These are phyloP conservation scores for Aphaenogaster rudis DNA, from an alignment of 1,140 invertebrate species.

Conservation along the genomic window DNA sequence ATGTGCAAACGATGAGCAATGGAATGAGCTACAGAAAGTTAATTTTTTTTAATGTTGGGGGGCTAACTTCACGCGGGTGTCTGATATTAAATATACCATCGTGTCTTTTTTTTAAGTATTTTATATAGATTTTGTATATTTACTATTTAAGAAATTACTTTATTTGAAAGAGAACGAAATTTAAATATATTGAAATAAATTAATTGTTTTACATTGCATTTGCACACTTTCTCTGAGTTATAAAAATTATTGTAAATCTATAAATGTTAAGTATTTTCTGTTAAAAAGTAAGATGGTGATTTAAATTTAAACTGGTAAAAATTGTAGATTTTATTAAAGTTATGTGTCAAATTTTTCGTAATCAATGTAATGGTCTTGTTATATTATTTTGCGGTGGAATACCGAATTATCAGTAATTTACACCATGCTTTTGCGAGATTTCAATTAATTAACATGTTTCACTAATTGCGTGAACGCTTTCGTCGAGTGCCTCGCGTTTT, in stretches of 20 bases:
- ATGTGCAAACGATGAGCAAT: no score
- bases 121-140: background rate
- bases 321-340: slow-evolving; percentile 24
- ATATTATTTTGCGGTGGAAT: background rate
- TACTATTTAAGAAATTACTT: slow-evolving; percentile 3
- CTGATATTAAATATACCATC: background rate
- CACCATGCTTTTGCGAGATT: background rate
- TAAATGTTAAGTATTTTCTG: background rate
- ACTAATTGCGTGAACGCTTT: slow-evolving; percentile 17
- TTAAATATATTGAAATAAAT: background rate
- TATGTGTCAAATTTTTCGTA: background rate
- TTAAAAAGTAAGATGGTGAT: background rate
- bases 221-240: background rate
- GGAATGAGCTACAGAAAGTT: no score
- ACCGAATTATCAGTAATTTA: slow-evolving; percentile 18
- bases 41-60: no score
- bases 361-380: background rate
- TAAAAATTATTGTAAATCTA: background rate
- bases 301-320: background rate
- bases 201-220: slow-evolving; percentile 2
- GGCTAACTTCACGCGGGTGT: background rate
- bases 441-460: slow-evolving; percentile 42
- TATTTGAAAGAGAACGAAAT: background rate
- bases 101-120: background rate
- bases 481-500: slow-evolving; percentile 29